These are phyloP conservation scores for Antheraea mylitta DNA, from an alignment of 1,140 invertebrate species.

Conservation along the genomic window DNA sequence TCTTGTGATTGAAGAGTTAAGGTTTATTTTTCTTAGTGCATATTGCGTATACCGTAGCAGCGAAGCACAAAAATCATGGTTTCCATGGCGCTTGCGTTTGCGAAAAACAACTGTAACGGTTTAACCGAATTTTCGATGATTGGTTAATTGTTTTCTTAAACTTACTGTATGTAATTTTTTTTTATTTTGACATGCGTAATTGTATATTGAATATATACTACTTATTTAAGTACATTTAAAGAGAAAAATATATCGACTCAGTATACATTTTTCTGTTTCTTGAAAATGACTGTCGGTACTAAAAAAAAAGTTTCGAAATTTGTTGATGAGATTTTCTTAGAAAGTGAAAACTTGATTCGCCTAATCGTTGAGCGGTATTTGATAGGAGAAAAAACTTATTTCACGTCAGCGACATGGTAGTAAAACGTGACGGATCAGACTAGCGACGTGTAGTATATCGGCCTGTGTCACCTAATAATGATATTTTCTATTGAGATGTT, in stretches of 20 bases:
- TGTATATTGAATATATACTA: background rate
- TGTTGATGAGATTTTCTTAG: too few relatives aligned
- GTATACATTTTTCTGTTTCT: background rate
- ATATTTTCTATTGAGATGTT: too few relatives aligned
- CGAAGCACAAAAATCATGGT: background rate
- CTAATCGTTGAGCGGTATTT: too few relatives aligned
- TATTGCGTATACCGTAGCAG: background rate
- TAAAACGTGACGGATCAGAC: too few relatives aligned
- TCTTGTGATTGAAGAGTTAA: background rate
- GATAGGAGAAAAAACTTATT: too few relatives aligned
- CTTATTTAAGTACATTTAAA: background rate
- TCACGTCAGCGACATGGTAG: too few relatives aligned
- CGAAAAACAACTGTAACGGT: slow-evolving; percentile 4
- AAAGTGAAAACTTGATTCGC: too few relatives aligned
- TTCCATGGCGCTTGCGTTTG: slow-evolving; percentile 3
- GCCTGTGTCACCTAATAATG: too few relatives aligned
- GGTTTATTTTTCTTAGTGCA: background rate
- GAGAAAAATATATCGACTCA: background rate
- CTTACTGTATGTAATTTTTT: background rate
- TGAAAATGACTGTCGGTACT: too few relatives aligned
- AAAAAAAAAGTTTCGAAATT: too few relatives aligned
- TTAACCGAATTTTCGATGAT: slow-evolving; percentile 6
- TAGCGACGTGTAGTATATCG: too few relatives aligned
- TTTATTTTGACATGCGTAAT: slow-evolving; percentile 6
- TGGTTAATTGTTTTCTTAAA: slow-evolving; percentile 10